These are phyloP conservation scores for Clunio marinus DNA, from an alignment of 2,888 invertebrate genomes.

Conservation along the genomic window DNA sequence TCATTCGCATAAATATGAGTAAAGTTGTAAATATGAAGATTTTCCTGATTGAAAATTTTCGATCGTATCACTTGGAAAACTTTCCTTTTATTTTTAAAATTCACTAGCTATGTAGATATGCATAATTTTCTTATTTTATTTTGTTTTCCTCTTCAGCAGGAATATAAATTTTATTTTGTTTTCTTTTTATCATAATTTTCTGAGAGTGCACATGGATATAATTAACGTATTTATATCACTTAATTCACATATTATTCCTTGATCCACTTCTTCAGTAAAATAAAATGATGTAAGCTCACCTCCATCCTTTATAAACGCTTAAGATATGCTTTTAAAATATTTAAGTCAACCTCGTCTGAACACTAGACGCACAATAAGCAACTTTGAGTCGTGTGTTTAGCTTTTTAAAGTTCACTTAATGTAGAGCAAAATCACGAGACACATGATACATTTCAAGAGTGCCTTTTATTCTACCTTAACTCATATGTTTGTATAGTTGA, in stretches of 20 bases:
- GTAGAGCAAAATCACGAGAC: constrained; percentile 38
- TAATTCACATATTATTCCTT: too few species aligned
- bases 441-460: constrained; percentile 27
- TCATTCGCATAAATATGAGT: too few species aligned
- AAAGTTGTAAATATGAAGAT: too few species aligned
- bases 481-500: not conserved
- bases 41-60: too few species aligned
- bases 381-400: constrained; percentile 9
- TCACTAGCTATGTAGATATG: too few species aligned
- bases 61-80: too few species aligned
- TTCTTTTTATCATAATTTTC: not conserved
- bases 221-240: too few species aligned
- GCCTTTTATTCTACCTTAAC: constrained; percentile 25
- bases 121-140: too few species aligned
- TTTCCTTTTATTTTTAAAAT: too few species aligned
- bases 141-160: too few species aligned
- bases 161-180: not conserved
- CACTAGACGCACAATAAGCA: constrained; percentile 31
- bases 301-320: constrained; percentile 3
- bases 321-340: not conserved
- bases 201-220: too few species aligned
- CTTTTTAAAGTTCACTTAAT: constrained; percentile 37
- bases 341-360: constrained; percentile 23
- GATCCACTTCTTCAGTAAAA: not conserved
- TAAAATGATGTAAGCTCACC: constrained; percentile 13